Conservation (phyloP, 2,888 invertebrate genomes). For the Phengaris arion region DNA sequence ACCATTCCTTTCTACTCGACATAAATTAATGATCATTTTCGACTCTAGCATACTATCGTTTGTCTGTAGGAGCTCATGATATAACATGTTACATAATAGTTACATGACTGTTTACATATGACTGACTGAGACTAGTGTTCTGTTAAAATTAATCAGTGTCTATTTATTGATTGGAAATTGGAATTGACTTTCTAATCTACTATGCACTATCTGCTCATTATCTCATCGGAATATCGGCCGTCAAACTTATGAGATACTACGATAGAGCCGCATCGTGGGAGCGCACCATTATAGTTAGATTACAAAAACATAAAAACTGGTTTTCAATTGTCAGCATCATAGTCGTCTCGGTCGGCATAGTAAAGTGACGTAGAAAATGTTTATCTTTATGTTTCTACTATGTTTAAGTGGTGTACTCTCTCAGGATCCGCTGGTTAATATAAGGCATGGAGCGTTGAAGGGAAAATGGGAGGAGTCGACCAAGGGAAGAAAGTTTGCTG, state of each 20-base stretch:
- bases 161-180: too few relatives aligned
- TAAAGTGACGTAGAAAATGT: slow-evolving; percentile 12
- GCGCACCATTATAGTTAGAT: background rate
- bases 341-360: background rate
- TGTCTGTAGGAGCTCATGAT: too few relatives aligned
- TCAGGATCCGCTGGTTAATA: background rate
- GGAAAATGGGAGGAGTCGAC: slow-evolving; percentile 16
- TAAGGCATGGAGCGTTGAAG: slow-evolving; percentile 15
- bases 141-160: too few relatives aligned
- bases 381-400: background rate
- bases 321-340: background rate
- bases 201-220: too few relatives aligned
- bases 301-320: slow-evolving; percentile 16
- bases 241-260: too few relatives aligned
- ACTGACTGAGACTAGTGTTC: too few relatives aligned
- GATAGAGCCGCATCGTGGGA: background rate
- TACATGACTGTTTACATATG: too few relatives aligned
- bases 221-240: background rate
- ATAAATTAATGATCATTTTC: too few relatives aligned
- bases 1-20: too few relatives aligned
- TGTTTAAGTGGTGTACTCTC: background rate
- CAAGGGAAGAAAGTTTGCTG: background rate
- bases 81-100: too few relatives aligned
- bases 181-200: too few relatives aligned
- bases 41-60: too few relatives aligned